phyloP scores from a whole-genome alignment of 2,113 vertebrate species.

The Otis tarda region DNA sequence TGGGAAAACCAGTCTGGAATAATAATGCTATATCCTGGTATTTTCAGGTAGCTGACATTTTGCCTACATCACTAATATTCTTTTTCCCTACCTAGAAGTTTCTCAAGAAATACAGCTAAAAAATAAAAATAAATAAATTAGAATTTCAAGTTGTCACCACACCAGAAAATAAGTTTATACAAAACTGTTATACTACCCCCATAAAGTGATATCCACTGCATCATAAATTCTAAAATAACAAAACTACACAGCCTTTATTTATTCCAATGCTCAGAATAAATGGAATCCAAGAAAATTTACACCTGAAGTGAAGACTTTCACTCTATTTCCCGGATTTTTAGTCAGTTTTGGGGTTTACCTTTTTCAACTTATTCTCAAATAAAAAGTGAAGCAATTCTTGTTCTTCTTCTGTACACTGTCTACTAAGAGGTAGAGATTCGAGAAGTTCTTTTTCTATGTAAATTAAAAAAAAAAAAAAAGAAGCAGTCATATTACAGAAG shows the following conservation, averaged over 20 bases:
- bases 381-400: slow-evolving; percentile 93
- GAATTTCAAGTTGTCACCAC: not conserved
- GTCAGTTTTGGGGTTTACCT: slow-evolving; percentile 74
- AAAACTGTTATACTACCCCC: not conserved
- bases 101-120: not conserved
- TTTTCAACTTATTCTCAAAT: slow-evolving; percentile 98
- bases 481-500: not conserved
- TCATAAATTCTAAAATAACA: not conserved
- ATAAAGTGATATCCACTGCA: not conserved
- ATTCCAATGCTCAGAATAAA: not conserved
- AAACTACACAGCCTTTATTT: not conserved
- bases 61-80: not conserved
- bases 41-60: not conserved
- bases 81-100: not conserved
- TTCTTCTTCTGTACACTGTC: slow-evolving; percentile 92
- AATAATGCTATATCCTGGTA: not conserved
- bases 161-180: not conserved
- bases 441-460: slow-evolving; percentile 93
- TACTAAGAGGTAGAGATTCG: slow-evolving; percentile 91
- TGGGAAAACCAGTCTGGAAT: not conserved
- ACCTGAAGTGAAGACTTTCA: not conserved
- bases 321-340: not conserved
- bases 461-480: not conserved
- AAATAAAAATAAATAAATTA: not conserved
- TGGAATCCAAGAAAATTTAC: not conserved